These are phyloP conservation scores for Tetrax tetrax DNA, from an alignment of 2,113 vertebrate genomes.

Conservation along the genomic window DNA sequence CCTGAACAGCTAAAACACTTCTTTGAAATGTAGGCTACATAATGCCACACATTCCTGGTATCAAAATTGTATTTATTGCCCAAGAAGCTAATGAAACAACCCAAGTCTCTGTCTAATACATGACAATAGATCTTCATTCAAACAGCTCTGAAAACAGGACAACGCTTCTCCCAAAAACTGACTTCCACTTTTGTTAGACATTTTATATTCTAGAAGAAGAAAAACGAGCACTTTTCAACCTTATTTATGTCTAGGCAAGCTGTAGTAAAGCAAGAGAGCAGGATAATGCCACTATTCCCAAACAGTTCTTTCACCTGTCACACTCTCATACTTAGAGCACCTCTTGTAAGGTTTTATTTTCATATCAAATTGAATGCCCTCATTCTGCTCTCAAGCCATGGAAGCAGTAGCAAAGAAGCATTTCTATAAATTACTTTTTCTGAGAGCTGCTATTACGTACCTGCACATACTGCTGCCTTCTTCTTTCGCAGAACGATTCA, in stretches of 20 bases:
- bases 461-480: background rate
- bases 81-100: background rate
- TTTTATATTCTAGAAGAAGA: background rate
- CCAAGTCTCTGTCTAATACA: background rate
- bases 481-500: background rate
- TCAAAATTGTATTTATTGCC: background rate
- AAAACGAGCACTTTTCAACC: background rate
- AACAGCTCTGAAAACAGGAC: background rate
- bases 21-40: background rate
- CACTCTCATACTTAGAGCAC: background rate
- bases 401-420: background rate
- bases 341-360: background rate
- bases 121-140: background rate
- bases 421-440: background rate
- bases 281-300: background rate
- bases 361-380: background rate
- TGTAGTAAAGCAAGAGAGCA: background rate
- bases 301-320: background rate
- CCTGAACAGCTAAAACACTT: background rate
- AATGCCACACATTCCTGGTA: background rate
- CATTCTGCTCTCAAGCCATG: background rate
- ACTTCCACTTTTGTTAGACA: background rate
- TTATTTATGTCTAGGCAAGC: background rate
- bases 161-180: background rate
- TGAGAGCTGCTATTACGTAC: background rate